phyloP scores from a whole-genome alignment of 2,797 vertebrate species.

The Notolepis coatsorum region DNA sequence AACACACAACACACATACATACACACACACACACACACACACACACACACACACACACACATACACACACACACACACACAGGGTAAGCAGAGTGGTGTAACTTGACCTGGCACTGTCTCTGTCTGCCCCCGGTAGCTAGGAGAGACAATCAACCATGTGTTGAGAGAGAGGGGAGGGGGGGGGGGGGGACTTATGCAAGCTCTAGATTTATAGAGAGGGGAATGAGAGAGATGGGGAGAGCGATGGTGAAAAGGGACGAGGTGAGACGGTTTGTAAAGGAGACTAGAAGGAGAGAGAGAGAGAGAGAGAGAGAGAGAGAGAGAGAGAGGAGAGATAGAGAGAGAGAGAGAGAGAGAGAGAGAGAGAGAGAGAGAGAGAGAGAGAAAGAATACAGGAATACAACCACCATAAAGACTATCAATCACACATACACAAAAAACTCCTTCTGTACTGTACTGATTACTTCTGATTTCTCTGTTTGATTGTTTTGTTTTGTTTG shows the following conservation, averaged over 20 bases:
- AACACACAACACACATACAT: neutral
- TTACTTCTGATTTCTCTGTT: too few relatives aligned
- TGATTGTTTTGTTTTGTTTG: too few relatives aligned
- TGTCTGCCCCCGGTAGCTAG: slow-evolving; percentile 37
- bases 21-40: neutral
- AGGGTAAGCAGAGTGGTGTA: slow-evolving; percentile 48
- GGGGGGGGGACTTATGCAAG: too few relatives aligned
- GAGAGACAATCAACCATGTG: slow-evolving; percentile 65
- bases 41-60: neutral
- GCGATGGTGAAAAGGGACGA: neutral
- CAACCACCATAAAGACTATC: too few relatives aligned
- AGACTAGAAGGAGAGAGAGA: slow-evolving; percentile 3
- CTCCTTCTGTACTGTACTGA: too few relatives aligned
- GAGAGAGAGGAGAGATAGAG: neutral
- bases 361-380: neutral
- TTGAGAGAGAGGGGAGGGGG: slow-evolving; percentile 29
- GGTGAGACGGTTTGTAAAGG: too few relatives aligned
- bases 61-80: neutral
- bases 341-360: neutral
- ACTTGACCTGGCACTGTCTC: slow-evolving; percentile 60
- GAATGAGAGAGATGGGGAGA: slow-evolving; percentile 16
- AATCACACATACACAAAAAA: too few relatives aligned
- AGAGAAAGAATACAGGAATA: too few relatives aligned
- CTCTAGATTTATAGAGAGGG: neutral
- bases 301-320: slow-evolving; percentile 15